Percentiles rank a stretch among this genome's conserved stretches.
phyloP scores from a whole-genome alignment of 2,888 invertebrate species.

The Rhopalosiphum nymphaeae region DNA sequence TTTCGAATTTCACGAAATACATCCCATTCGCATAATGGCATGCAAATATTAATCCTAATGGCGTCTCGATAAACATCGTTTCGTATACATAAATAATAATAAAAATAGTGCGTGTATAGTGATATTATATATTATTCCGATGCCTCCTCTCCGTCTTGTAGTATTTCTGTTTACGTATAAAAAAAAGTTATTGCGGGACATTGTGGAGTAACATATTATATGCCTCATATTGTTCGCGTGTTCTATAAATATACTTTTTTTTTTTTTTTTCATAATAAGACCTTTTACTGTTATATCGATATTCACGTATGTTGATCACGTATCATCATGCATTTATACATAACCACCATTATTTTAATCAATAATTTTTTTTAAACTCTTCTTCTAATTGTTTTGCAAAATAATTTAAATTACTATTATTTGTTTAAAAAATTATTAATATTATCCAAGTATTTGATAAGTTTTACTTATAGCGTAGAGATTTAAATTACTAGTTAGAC shows the following conservation, averaged over 20 bases:
- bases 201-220: background rate
- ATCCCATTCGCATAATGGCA: background rate
- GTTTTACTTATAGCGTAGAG: background rate
- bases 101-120: background rate
- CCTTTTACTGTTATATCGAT: background rate
- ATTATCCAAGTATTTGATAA: background rate
- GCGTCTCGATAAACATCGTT: constrained; percentile 32
- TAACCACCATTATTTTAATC: background rate
- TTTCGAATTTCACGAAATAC: background rate
- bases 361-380: background rate
- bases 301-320: background rate
- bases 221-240: background rate
- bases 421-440: background rate
- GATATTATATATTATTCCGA: background rate
- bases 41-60: constrained; percentile 39
- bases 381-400: background rate
- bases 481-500: background rate
- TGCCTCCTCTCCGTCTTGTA: background rate
- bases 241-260: too few relatives aligned
- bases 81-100: constrained; percentile 18
- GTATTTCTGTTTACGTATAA: background rate
- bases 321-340: background rate
- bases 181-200: background rate
- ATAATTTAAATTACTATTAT: background rate
- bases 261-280: too few relatives aligned